A percentile compares a stretch with the other conserved stretches of the same genome.
These are phyloP conservation scores for Caenorhabditis auriculariae DNA, from an alignment of 2,888 invertebrate genomes.

Conservation along the genomic window DNA sequence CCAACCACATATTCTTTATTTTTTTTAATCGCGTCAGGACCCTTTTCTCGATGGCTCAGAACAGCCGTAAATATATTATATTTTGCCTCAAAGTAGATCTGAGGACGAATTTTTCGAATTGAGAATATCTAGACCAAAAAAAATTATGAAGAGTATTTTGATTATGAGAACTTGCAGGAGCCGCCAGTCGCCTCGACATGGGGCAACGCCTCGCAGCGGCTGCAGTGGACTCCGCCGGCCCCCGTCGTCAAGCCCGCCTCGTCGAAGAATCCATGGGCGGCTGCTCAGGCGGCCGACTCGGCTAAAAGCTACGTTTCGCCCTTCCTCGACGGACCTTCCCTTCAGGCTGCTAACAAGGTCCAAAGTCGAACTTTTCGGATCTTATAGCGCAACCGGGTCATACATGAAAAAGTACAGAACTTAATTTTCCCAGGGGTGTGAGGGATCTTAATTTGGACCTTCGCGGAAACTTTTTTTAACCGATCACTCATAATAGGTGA, in stretches of 20 bases:
- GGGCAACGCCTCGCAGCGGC: constrained; percentile 4
- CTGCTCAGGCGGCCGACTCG: neutral
- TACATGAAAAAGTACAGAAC: too few species aligned
- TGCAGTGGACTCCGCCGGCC: constrained; percentile 6
- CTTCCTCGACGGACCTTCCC: constrained; percentile 38
- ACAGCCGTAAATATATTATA: too few species aligned
- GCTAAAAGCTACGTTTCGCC: constrained; percentile 10
- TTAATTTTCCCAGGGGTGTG: too few species aligned
- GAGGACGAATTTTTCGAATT: neutral
- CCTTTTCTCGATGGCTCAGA: too few species aligned
- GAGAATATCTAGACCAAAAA: neutral
- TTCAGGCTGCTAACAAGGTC: constrained; percentile 30
- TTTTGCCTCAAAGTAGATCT: too few species aligned
- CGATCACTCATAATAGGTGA: too few species aligned
- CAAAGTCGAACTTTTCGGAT: neutral
- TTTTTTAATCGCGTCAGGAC: too few species aligned
- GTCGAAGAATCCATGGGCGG: neutral
- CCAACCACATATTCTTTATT: too few species aligned
- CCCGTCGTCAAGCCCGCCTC: neutral
- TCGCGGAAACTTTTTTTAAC: too few species aligned
- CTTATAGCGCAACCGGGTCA: neutral
- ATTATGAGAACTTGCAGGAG: neutral
- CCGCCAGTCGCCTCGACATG: constrained; percentile 1
- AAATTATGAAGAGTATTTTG: neutral
- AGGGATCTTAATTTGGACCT: too few species aligned